Base-by-base conservation (phyloP, 2,888 invertebrate genomes). In the Tinea semifulvella region DNA sequence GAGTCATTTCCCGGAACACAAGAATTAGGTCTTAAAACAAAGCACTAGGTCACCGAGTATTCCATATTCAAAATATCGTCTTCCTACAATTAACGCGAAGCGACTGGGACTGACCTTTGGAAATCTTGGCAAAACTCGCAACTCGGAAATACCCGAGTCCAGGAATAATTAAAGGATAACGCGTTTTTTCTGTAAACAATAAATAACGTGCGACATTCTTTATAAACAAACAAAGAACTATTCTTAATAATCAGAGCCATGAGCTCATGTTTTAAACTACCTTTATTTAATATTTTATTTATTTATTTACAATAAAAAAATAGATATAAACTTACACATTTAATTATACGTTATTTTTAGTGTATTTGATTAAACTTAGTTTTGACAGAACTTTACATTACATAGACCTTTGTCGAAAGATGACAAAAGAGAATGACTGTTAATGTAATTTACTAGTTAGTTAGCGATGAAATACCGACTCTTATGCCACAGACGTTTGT, bases 131-230 rank as follows among this genome's bases (percentile, higher is more conserved):
- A 36, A 36, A 36, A 36, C 17, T 14, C 31, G 14, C 31, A 13
- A 14, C 31, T 31, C 31, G 11, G 31, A 31, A 31, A 31, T 31
- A 31, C 11, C 31, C 14, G 14, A 14, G 31, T 31, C 31, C 31
- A 31, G 31, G 31, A 31, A 31, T 31, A 31, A 31, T 31, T 31
- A 31, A 31, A 31, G 31, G 31, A 31, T 31, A 31, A 31, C 31
- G 13, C 10, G 27, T n/a, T 14, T 31, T 31, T 31, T n/a, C n/a
- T 31, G 31, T 31, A 31, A 31, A 31, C 31, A 31, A 31, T 31
- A 31, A 31, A 31, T 31, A 31, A 11, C 11, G 31, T 13, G 3
- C 31, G 31, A 13, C 31, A 13, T 31, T 31, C 31, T 31, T 31
- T 31, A 31, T 31, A 31, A 31, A 31, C 31, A 31, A 31, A 31